phyloP scores from a whole-genome alignment of 2,797 vertebrate species.

The Siniperca undulata region DNA sequence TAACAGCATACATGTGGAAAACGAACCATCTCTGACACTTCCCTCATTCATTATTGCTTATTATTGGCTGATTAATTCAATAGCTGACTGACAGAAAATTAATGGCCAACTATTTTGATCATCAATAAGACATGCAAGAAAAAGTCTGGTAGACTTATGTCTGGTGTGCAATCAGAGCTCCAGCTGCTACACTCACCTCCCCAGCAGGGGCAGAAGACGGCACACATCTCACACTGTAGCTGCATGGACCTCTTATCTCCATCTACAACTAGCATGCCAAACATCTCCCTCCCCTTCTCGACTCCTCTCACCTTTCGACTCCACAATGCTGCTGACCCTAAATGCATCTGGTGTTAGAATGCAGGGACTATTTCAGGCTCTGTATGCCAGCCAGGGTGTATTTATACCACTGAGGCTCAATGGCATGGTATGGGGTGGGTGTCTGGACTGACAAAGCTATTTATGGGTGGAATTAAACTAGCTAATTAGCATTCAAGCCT shows the following conservation, averaged over 20 bases:
- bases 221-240: not conserved
- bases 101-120: not conserved
- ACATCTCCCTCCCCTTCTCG: constrained; percentile 12
- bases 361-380: constrained; percentile 48
- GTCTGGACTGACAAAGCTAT: constrained; percentile 33
- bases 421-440: constrained; percentile 15
- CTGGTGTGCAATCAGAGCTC: no score
- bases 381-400: constrained; percentile 39
- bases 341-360: constrained; percentile 56
- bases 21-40: not conserved
- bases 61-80: not conserved
- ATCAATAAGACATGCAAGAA: no score
- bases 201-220: not conserved
- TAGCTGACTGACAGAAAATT: not conserved
- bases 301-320: constrained; percentile 54
- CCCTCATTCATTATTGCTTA: not conserved
- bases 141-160: not conserved
- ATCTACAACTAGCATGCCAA: constrained; percentile 18
- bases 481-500: constrained; percentile 36
- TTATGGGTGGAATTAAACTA: constrained; percentile 21
- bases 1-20: no score
- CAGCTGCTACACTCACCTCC: not conserved
- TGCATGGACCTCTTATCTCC: constrained; percentile 22
- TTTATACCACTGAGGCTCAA: constrained; percentile 42
- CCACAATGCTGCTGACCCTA: constrained; percentile 36